Evolutionary conservation across 2,797 vertebrate genomes (phyloP).

Genomic region (Lagocephalus sceleratus): DNA sequence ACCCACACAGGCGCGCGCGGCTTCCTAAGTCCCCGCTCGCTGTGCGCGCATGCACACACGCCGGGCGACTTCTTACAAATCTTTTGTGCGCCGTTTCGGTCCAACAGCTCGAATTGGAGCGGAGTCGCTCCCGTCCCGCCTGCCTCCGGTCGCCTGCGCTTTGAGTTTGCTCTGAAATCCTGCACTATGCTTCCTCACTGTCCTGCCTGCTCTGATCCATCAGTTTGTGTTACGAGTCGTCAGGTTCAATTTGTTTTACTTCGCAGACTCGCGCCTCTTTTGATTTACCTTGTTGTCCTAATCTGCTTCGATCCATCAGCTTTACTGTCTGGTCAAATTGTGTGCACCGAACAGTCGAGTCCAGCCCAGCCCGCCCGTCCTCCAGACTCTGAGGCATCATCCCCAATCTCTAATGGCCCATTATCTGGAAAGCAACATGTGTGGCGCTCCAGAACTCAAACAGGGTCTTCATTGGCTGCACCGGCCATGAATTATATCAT

Average conservation of each 20-base stretch:
- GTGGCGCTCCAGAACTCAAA: constrained; percentile 68
- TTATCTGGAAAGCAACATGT: constrained; percentile 57
- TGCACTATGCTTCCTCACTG: constrained; percentile 27
- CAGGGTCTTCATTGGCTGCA: constrained; percentile 76
- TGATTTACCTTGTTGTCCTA: constrained; percentile 40
- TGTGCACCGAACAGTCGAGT: constrained; percentile 48
- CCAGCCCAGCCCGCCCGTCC: constrained; percentile 56
- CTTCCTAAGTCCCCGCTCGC: constrained; percentile 17
- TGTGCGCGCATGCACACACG: constrained; percentile 6
- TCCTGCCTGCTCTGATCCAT: constrained; percentile 42
- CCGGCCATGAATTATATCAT: constrained; percentile 74
- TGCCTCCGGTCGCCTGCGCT: constrained; percentile 24
- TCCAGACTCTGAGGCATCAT: constrained; percentile 47
- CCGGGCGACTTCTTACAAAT: constrained; percentile 2
- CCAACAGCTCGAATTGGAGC: constrained; percentile 11
- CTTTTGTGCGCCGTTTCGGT: constrained; percentile 23
- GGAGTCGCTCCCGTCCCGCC: constrained; percentile 20
- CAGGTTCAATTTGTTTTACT: constrained; percentile 46
- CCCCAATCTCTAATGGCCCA: constrained; percentile 29
- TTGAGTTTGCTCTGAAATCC: constrained; percentile 19
- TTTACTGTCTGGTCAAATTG: constrained; percentile 36
- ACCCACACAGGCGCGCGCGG: constrained; percentile 31
- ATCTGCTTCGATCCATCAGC: constrained; percentile 49
- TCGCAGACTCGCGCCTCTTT: constrained; percentile 38
- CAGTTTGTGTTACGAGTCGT: constrained; percentile 30